Base-by-base conservation (phyloP, 2,888 invertebrate genomes). In the Lepas anatifera region DNA sequence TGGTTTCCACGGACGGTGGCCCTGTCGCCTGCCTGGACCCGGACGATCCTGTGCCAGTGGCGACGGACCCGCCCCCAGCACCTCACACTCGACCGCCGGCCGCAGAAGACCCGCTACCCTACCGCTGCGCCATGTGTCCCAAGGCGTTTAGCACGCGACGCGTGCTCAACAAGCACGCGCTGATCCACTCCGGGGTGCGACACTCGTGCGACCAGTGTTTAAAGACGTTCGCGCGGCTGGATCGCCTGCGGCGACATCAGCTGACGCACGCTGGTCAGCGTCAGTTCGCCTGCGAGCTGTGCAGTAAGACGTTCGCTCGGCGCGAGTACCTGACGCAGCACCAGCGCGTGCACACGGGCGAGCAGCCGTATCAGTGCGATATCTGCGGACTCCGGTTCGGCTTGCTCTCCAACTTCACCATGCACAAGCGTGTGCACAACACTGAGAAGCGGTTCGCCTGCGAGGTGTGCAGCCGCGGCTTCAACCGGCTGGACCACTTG, bases 281-380 rank as follows among this genome's bases (percentile, higher is more conserved):
- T 11, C 52, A 27, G 29, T 29, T 29, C 13, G 52, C 29, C 1
- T 52, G 52, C 52, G 22, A 27, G 13, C 27, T 11, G 4, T 52
- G 52, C n/a, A 27, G 29, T 27, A 52, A 52, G 52, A 29, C 27
- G 27, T 52, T 52, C 52, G 29, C 27, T 29, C 52, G 52, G 27
- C 52, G 52, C 52, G 52, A 52, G 52, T 52, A 52, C 52, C 52
- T 52, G 52, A 16, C 29, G 52, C 52, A 52, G 52, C 52, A 52
- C 52, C 29, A 27, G 52, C 52, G 52, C 13, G 52, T 52, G 25
- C 48, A 48, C 25, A 25, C 48, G 8, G 48, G 48, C 48, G 48
- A 48, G 25, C 48, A 48, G 48, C 52, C 52, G 52, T 52, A 29
- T 16, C 52, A 52, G 52, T 52, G 52, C 29, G 52, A 52, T 16